A percentile compares a stretch with the other conserved stretches of the same genome.
Evolutionary conservation across 2,113 vertebrate species (phyloP).

Genomic region (Gulo gulo): DNA sequence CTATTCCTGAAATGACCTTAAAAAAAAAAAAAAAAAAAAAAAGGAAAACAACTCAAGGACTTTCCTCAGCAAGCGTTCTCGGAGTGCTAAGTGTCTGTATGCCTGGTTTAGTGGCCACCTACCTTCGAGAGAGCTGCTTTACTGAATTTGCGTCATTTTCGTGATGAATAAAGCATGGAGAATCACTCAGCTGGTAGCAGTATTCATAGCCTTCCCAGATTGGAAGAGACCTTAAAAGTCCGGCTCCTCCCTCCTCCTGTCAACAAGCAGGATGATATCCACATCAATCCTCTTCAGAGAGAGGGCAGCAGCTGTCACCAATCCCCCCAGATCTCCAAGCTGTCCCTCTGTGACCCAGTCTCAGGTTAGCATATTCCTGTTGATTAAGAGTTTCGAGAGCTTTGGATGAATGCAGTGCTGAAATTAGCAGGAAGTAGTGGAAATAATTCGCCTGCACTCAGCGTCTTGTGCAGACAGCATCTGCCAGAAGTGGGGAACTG

Average conservation of each 20-base stretch:
- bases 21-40: background rate
- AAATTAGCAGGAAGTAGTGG: conserved; percentile 78
- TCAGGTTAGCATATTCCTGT: conserved; percentile 74
- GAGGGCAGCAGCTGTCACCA: conserved; percentile 61
- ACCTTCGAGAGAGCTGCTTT: conserved; percentile 60
- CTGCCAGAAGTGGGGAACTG: conserved; percentile 56
- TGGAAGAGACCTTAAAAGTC: conserved; percentile 76
- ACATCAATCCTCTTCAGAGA: conserved; percentile 61
- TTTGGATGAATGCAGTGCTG: conserved; percentile 62
- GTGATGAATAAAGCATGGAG: conserved; percentile 74
- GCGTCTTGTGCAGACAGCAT: conserved; percentile 66
- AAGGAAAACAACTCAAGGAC: conserved; percentile 42
- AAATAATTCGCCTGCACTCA: conserved; percentile 74
- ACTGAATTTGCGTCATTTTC: conserved; percentile 66
- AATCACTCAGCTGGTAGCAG: conserved; percentile 72
- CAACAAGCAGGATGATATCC: conserved; percentile 45
- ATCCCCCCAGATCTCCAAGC: conserved; percentile 49
- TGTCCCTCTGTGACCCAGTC: conserved; percentile 72
- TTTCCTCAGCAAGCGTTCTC: conserved; percentile 45
- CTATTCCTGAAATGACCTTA: conserved; percentile 43
- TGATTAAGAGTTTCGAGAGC: conserved; percentile 70
- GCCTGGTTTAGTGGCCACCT: conserved; percentile 67
- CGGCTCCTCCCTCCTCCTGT: conserved; percentile 64
- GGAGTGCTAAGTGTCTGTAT: conserved; percentile 30
- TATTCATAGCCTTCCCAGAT: conserved; percentile 76